phyloP scores from a whole-genome alignment of 2,797 vertebrate species.

The Sus cebifrons region DNA sequence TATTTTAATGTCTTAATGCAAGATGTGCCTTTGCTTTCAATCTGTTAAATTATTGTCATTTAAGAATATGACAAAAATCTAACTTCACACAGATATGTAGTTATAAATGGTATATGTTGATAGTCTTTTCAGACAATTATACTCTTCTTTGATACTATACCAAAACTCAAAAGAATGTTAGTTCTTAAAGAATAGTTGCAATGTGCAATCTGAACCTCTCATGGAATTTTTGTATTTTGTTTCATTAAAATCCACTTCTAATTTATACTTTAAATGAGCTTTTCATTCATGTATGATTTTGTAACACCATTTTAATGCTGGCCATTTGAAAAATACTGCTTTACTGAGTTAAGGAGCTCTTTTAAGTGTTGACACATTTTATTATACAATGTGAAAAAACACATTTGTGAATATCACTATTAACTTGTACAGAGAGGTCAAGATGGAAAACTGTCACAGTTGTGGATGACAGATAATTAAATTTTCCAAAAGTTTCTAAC shows the following conservation, averaged over 20 bases:
- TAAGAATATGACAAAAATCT: neutral
- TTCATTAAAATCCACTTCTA: conserved; percentile 2
- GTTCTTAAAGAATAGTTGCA: neutral
- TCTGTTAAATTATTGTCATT: neutral
- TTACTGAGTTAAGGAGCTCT: neutral
- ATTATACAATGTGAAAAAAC: neutral
- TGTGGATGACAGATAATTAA: neutral
- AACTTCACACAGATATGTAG: neutral
- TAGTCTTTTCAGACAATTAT: neutral
- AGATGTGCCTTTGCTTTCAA: neutral
- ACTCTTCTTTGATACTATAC: neutral
- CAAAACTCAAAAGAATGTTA: neutral
- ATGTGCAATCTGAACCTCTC: neutral
- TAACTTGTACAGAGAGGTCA: neutral
- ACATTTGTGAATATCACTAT: neutral
- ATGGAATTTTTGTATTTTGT: neutral
- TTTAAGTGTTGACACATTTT: neutral
- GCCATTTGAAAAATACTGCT: neutral
- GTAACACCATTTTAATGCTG: neutral
- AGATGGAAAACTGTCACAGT: neutral
- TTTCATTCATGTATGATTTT: neutral
- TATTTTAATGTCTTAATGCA: neutral
- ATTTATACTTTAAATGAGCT: neutral
- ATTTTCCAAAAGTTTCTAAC: neutral
- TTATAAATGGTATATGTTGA: neutral